Percentiles rank a stretch among this genome's conserved stretches.
These are phyloP conservation scores for Hyalella azteca DNA, from an alignment of 2,888 invertebrate genomes.

Conservation along the genomic window DNA sequence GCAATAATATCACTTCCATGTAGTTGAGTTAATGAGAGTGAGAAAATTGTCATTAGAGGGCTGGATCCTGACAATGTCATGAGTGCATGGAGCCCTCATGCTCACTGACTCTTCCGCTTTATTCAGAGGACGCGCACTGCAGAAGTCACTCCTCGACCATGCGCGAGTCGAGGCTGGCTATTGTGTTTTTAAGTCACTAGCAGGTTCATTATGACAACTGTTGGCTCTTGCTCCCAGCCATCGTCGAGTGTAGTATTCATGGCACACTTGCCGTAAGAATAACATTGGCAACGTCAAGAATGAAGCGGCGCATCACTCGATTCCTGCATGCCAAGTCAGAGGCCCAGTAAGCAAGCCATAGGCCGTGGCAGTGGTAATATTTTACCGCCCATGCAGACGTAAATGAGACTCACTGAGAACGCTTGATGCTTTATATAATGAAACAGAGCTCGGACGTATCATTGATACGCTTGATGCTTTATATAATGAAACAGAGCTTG, in stretches of 20 bases:
- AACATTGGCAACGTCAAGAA: background rate
- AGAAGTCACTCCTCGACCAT: background rate
- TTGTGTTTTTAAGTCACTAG: conserved; percentile 28
- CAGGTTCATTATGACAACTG: conserved; percentile 29
- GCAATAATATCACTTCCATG: too few species aligned
- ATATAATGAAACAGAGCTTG: too few species aligned
- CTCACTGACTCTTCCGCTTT: background rate
- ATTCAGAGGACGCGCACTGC: background rate
- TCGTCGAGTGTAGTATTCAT: background rate
- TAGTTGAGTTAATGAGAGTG: too few species aligned
- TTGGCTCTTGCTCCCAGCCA: background rate
- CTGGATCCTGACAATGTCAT: too few species aligned
- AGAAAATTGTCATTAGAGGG: too few species aligned
- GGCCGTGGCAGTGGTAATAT: background rate
- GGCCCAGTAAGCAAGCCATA: background rate
- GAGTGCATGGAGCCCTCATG: too few species aligned
- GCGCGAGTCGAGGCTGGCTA: background rate
- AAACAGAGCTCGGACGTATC: background rate
- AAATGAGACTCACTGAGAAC: background rate
- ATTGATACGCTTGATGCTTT: too few species aligned
- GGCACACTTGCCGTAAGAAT: background rate
- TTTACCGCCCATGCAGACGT: conserved; percentile 20
- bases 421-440: conserved; percentile 17
- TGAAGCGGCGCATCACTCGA: background rate
- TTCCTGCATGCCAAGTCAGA: background rate